phyloP scores from a whole-genome alignment of 2,113 vertebrate species.

The Pelecanus crispus region DNA sequence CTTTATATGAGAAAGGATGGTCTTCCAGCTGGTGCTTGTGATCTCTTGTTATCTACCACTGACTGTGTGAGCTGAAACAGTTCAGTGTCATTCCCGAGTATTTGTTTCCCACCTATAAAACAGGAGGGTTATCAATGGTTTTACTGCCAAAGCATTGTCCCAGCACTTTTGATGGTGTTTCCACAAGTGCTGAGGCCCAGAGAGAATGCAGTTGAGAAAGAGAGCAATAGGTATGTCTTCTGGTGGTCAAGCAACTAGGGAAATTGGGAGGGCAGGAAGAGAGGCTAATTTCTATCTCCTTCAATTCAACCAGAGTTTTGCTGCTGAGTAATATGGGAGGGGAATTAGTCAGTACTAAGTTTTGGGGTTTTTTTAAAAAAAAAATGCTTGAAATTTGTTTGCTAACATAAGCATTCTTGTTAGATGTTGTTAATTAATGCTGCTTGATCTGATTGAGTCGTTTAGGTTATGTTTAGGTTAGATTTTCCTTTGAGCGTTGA shows the following conservation, averaged over 20 bases:
- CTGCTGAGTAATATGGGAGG: too few relatives aligned
- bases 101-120: not conserved
- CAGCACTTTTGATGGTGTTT: not conserved
- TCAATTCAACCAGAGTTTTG: not conserved
- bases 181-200: not conserved
- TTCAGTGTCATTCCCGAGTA: not conserved
- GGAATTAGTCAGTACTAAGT: too few relatives aligned
- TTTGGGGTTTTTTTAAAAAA: too few relatives aligned
- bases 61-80: not conserved
- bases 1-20: not conserved
- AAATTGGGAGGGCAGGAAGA: not conserved
- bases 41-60: not conserved
- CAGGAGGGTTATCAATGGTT: not conserved
- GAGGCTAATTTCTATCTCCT: too few relatives aligned
- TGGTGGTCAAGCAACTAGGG: not conserved
- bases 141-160: not conserved
- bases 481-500: too few relatives aligned
- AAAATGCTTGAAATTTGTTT: too few relatives aligned
- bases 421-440: too few relatives aligned
- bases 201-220: not conserved
- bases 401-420: too few relatives aligned
- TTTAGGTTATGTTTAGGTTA: too few relatives aligned
- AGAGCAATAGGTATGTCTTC: not conserved
- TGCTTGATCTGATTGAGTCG: too few relatives aligned
- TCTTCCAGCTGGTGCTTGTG: not conserved